These are phyloP conservation scores for Stegastes partitus DNA, from an alignment of 2,113 vertebrate genomes.

Conservation along the genomic window DNA sequence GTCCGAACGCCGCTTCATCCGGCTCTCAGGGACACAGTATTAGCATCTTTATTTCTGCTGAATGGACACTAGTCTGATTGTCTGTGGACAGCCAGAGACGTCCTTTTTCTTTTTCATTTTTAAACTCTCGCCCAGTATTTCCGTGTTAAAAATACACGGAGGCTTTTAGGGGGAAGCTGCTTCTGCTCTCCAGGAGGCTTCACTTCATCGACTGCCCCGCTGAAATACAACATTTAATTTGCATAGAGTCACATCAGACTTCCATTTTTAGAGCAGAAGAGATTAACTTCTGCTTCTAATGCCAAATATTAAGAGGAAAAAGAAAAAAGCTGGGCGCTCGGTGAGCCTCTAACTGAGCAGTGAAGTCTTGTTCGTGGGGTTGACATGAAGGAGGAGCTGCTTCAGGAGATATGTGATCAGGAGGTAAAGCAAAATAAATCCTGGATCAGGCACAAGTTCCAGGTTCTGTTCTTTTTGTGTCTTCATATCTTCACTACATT, in stretches of 20 bases:
- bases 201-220: background rate
- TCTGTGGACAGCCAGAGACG: background rate
- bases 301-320: background rate
- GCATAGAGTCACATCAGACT: background rate
- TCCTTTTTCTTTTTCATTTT: background rate
- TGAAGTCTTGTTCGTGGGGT: background rate
- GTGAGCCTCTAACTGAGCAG: background rate
- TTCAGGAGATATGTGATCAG: too few relatives aligned
- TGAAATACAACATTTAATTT: background rate
- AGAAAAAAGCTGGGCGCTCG: background rate
- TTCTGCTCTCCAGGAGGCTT: background rate
- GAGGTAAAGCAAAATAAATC: too few relatives aligned
- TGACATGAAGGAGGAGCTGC: background rate
- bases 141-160: too few relatives aligned
- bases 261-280: background rate
- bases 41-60: too few relatives aligned
- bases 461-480: too few relatives aligned
- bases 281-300: background rate
- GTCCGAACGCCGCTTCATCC: conserved; percentile 1
- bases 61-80: background rate
- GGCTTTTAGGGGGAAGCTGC: background rate
- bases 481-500: too few relatives aligned
- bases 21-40: too few relatives aligned
- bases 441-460: too few relatives aligned
- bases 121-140: background rate